phyloP scores from a whole-genome alignment of 2,113 vertebrate genomes.

The Planiliza haematocheilus region DNA sequence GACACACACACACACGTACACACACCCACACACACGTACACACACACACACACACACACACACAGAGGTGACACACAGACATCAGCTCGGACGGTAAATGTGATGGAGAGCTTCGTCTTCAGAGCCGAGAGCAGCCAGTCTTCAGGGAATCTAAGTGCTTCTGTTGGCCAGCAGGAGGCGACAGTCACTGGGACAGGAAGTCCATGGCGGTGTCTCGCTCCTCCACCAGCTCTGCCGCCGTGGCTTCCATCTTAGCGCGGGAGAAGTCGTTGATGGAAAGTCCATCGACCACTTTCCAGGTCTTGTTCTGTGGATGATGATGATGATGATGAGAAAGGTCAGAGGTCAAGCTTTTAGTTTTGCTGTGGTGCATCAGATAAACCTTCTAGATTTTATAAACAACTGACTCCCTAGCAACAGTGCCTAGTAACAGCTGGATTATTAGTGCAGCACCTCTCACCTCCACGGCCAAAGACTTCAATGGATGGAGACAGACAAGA shows the following conservation, averaged over 20 bases:
- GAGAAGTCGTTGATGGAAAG: conserved; percentile 95
- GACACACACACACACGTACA: conserved; percentile 17
- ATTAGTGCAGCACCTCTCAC: too few species aligned
- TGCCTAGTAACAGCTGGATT: too few species aligned
- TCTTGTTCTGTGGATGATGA: conserved; percentile 86
- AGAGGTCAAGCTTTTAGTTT: neutral
- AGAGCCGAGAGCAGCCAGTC: conserved; percentile 86
- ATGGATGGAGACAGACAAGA: too few species aligned
- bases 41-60: conserved; percentile 18
- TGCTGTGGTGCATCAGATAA: too few species aligned
- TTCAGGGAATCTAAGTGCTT: conserved; percentile 71
- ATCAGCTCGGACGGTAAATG: conserved; percentile 23
- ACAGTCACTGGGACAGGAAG: conserved; percentile 93
- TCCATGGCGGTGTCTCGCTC: conserved; percentile 94
- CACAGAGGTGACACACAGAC: conserved; percentile 40
- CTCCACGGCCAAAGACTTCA: too few species aligned
- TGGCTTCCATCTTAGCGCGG: conserved; percentile 93
- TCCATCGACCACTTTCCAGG: conserved; percentile 93
- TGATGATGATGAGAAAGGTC: neutral
- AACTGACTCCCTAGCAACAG: conserved; percentile 2
- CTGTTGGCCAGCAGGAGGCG: conserved; percentile 15
- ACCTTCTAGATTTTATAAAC: too few species aligned
- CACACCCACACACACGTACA: conserved; percentile 17
- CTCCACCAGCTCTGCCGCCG: conserved; percentile 92
- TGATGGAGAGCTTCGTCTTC: conserved; percentile 66